phyloP scores from a whole-genome alignment of 2,797 vertebrate species.

The Balearica regulorum region DNA sequence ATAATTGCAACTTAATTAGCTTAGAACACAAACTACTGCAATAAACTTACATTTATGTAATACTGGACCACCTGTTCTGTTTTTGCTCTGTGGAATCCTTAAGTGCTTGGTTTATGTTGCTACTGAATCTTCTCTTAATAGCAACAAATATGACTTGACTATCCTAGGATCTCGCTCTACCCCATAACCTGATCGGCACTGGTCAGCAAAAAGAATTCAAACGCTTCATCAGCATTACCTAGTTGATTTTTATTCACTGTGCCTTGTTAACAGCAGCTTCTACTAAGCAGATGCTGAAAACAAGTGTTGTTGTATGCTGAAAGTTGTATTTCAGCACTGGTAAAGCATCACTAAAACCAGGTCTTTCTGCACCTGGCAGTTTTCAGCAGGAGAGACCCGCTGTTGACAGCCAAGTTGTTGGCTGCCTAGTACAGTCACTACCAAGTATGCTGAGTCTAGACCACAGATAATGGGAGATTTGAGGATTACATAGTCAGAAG shows the following conservation, averaged over 20 bases:
- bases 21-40: not conserved
- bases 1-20: not conserved
- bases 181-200: not conserved
- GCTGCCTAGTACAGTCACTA: not conserved
- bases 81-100: not conserved
- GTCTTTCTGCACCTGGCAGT: not conserved
- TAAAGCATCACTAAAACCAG: not conserved
- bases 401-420: not conserved
- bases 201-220: not conserved
- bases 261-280: not conserved
- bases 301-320: not conserved
- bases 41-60: not conserved
- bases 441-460: not conserved
- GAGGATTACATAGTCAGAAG: not conserved
- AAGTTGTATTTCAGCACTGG: not conserved
- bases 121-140: not conserved
- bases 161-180: not conserved
- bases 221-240: not conserved
- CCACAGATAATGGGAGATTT: not conserved
- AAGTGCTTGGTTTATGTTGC: not conserved
- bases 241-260: not conserved
- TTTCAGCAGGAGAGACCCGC: not conserved
- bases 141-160: not conserved
- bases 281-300: not conserved
- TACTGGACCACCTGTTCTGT: not conserved